Conservation (phyloP, 2,113 vertebrate genomes). For the Coracopsis vasa region DNA sequence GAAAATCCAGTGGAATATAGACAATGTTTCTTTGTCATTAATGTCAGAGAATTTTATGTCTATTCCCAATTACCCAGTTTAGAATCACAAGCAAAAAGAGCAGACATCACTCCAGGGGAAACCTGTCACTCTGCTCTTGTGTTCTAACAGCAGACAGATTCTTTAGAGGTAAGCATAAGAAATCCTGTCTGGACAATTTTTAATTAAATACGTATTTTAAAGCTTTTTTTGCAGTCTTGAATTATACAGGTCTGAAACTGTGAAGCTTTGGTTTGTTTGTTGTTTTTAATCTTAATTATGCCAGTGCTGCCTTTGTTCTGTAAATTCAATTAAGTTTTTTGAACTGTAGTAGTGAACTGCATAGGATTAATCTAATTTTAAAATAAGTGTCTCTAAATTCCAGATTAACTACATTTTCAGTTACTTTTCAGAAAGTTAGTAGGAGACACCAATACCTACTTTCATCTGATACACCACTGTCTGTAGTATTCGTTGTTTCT, state of each 20-base stretch:
- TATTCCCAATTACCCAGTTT: conserved; percentile 2
- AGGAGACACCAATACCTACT: neutral
- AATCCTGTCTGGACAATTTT: conserved; percentile 2
- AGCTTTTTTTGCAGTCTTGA: neutral
- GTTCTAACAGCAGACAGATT: neutral
- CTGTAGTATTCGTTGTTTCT: neutral
- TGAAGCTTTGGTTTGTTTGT: neutral
- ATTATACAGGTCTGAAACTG: neutral
- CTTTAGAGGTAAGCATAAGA: neutral
- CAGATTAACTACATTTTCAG: neutral
- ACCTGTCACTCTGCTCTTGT: conserved; percentile 14
- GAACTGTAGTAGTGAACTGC: neutral
- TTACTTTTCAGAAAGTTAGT: neutral
- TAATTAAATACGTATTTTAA: neutral
- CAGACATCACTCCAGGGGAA: conserved; percentile 46
- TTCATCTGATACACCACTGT: neutral
- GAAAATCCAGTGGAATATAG: neutral
- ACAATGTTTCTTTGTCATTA: neutral
- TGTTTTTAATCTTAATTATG: neutral
- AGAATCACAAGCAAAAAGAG: conserved; percentile 24
- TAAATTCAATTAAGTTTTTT: neutral
- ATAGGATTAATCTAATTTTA: neutral
- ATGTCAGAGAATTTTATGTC: neutral
- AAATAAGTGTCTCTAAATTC: neutral
- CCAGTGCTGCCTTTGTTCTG: neutral